Conservation (phyloP, 30 jellyfish, hydroid and myxozoan species). For the Chrysaora quinquecirrha region DNA sequence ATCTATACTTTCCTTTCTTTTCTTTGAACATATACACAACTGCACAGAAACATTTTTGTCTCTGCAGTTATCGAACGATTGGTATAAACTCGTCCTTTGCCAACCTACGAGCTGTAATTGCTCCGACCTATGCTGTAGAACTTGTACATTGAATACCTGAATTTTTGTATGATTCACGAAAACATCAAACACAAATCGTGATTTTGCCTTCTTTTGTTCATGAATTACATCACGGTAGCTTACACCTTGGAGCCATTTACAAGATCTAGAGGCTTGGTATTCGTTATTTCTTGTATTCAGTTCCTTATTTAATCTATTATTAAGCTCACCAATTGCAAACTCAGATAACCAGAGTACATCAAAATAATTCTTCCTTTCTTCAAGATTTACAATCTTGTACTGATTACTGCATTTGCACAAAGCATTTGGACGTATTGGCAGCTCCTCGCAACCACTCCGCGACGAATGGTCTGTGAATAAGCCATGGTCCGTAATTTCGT, state of each 20-base stretch:
- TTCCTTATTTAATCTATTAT: slow-evolving; percentile 40
- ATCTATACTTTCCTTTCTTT: background rate
- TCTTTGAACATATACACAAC: slow-evolving; percentile 66
- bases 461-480: slow-evolving; percentile 45
- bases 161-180: slow-evolving; percentile 6
- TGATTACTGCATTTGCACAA: slow-evolving; percentile 74
- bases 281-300: background rate
- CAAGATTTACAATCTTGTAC: slow-evolving; percentile 9
- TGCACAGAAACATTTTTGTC: slow-evolving; percentile 68
- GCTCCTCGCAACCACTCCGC: slow-evolving; percentile 55
- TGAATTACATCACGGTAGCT: slow-evolving; percentile 33
- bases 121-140: slow-evolving; percentile 1
- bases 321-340: slow-evolving; percentile 75
- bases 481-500: slow-evolving; percentile 14
- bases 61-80: slow-evolving; percentile 54
- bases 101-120: slow-evolving; percentile 49
- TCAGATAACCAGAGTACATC: slow-evolving; percentile 86
- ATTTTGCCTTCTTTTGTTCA: slow-evolving; percentile 3
- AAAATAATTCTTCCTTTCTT: background rate
- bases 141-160: slow-evolving; percentile 77
- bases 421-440: slow-evolving; percentile 67
- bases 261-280: background rate
- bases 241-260: slow-evolving; percentile 66
- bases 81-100: slow-evolving; percentile 83
- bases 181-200: slow-evolving; percentile 62